Evolutionary conservation across 2,113 vertebrate genomes (phyloP).

Genomic region (cattle (Bos taurus)): ARS-UCD2.0 NC_037342.1:5703501-5704000

Average conservation of each 20-base stretch:
- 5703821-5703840: neutral
- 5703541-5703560: neutral
- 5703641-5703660: neutral
- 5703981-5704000: no score
- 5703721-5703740: neutral
- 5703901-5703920: neutral
- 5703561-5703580: neutral
- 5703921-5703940: neutral
- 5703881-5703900: neutral
- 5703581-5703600: neutral
- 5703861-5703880: neutral
- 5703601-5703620: neutral
- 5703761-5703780: neutral
- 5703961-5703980: no score
- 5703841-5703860: neutral
- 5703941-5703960: no score
- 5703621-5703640: neutral
- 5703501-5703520: neutral
- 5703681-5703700: neutral
- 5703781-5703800: neutral
- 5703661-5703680: neutral
- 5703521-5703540: neutral
- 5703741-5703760: neutral
- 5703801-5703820: neutral
- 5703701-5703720: neutral